Conservation (phyloP, 2,888 invertebrate genomes). For the Willowsia nigromaculata region DNA sequence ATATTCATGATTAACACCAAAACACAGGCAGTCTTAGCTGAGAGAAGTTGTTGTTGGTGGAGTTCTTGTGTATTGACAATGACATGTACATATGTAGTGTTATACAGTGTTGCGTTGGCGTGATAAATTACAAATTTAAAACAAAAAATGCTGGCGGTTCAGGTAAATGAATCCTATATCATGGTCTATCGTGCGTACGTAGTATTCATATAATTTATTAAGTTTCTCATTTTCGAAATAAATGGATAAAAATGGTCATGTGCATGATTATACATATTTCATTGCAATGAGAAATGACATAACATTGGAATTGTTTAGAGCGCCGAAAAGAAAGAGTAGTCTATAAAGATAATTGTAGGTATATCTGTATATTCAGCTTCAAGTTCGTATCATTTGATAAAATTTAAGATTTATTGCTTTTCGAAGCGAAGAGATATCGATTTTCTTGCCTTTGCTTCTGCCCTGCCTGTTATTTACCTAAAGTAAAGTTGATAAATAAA, state of each 20-base stretch:
- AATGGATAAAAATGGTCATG: not conserved
- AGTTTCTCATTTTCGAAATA: not conserved
- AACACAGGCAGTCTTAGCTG: no score
- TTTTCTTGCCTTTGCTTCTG: not conserved
- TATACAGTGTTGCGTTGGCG: conserved; percentile 49
- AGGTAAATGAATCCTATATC: not conserved
- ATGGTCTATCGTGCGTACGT: not conserved
- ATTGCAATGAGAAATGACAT: not conserved
- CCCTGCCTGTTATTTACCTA: conserved; percentile 5
- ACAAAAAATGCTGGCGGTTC: not conserved
- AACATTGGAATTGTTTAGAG: not conserved
- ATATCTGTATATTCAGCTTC: not conserved
- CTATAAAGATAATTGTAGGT: no score
- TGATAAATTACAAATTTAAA: conserved; percentile 11
- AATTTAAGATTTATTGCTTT: conserved; percentile 38
- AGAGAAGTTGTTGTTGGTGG: no score
- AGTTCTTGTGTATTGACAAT: no score
- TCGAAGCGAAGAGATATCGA: conserved; percentile 22
- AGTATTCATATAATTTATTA: not conserved
- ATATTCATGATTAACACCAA: not conserved
- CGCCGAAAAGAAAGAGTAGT: no score
- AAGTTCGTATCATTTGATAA: not conserved
- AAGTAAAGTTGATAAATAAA: conserved; percentile 10
- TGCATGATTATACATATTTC: not conserved
- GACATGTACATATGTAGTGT: not conserved